These are phyloP conservation scores for Papilio glaucus DNA, from an alignment of 1,140 invertebrate genomes.

Conservation along the genomic window DNA sequence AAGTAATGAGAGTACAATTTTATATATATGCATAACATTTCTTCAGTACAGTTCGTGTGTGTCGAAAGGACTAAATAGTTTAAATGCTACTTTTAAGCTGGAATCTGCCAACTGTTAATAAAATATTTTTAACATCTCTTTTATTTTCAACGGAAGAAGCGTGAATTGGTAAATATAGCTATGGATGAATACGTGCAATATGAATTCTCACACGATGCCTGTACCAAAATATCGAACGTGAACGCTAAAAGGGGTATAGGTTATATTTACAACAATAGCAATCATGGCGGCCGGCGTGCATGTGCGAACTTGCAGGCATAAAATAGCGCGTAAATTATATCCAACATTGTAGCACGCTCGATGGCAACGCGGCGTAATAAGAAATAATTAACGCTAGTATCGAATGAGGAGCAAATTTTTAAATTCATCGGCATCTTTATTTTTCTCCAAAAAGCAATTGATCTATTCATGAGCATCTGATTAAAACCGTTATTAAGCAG, in stretches of 20 bases:
- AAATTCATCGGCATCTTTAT: not conserved
- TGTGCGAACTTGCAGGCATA: constrained; percentile 68
- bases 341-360: constrained; percentile 64
- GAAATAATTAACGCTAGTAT: constrained; percentile 30
- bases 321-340: constrained; percentile 68
- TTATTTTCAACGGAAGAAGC: too few species aligned
- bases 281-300: constrained; percentile 52
- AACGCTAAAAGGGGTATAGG: constrained; percentile 29
- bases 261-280: constrained; percentile 45
- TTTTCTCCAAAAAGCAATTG: not conserved
- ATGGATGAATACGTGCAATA: not conserved
- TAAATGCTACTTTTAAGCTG: too few species aligned
- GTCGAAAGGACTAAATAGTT: too few species aligned
- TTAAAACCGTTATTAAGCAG: too few species aligned
- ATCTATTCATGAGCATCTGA: not conserved
- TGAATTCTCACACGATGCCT: constrained; percentile 9
- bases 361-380: constrained; percentile 43
- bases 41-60: too few species aligned
- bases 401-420: not conserved
- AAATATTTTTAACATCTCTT: too few species aligned
- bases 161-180: not conserved
- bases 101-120: too few species aligned
- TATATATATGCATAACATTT: too few species aligned
- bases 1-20: too few species aligned
- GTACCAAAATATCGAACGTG: constrained; percentile 27